phyloP scores from a whole-genome alignment of 2,113 vertebrate species.

The Oreotrochilus melanogaster region DNA sequence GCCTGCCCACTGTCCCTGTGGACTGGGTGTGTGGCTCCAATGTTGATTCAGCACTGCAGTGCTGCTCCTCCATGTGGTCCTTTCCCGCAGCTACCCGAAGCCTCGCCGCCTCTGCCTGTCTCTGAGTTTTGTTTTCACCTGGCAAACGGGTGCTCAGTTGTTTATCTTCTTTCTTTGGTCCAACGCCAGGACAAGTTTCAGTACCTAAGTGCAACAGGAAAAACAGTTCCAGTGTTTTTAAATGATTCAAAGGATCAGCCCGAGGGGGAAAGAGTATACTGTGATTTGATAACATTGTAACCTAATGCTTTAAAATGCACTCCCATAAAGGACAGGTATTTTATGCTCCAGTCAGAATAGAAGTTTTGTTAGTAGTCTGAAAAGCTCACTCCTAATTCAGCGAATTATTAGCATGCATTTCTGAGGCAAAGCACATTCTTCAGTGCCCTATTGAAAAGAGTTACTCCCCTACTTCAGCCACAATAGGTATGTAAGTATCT shows the following conservation, averaged over 20 bases:
- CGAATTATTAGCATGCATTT: neutral
- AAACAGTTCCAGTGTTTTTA: slow-evolving; percentile 62
- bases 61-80: slow-evolving; percentile 74
- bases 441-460: neutral
- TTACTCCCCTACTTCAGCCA: neutral
- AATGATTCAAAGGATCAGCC: slow-evolving; percentile 51
- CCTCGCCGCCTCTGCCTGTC: neutral
- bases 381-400: neutral
- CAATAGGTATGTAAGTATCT: neutral
- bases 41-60: slow-evolving; percentile 28
- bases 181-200: slow-evolving; percentile 58
- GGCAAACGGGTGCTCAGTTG: neutral
- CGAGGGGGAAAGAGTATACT: neutral
- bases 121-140: neutral
- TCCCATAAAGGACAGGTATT: slow-evolving; percentile 20
- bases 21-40: slow-evolving; percentile 70
- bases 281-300: slow-evolving; percentile 36
- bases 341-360: slow-evolving; percentile 28
- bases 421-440: neutral
- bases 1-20: slow-evolving; percentile 54
- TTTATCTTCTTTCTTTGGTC: slow-evolving; percentile 54
- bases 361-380: neutral
- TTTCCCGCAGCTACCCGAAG: slow-evolving; percentile 30
- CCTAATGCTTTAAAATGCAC: slow-evolving; percentile 41
- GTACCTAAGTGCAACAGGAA: slow-evolving; percentile 73